These are phyloP conservation scores for Ennomos fuscantarius DNA, from an alignment of 2,888 invertebrate species.

Conservation along the genomic window DNA sequence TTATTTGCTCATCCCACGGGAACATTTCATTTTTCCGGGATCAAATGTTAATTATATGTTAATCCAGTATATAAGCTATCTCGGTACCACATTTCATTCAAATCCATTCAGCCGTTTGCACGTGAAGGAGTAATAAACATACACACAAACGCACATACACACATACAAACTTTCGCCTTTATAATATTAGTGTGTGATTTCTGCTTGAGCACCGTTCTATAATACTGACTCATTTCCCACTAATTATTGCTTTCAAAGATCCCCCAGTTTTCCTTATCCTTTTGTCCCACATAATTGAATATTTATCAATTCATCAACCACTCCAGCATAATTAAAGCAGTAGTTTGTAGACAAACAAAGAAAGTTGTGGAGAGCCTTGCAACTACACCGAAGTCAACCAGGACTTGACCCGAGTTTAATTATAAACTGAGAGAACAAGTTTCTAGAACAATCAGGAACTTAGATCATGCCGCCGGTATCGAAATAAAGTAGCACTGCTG, in stretches of 20 bases:
- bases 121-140: too few relatives aligned
- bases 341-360: constrained; percentile 71
- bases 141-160: too few relatives aligned
- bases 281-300: constrained; percentile 46
- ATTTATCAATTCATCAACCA: constrained; percentile 63
- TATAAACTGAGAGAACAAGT: constrained; percentile 77
- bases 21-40: too few relatives aligned
- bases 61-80: too few relatives aligned
- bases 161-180: too few relatives aligned
- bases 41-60: too few relatives aligned
- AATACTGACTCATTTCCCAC: background rate
- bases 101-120: too few relatives aligned
- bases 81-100: too few relatives aligned
- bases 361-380: constrained; percentile 60
- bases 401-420: constrained; percentile 79
- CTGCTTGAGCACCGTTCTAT: too few relatives aligned
- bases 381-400: constrained; percentile 69
- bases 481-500: constrained; percentile 51
- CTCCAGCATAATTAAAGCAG: constrained; percentile 67
- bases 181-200: too few relatives aligned
- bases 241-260: constrained; percentile 9
- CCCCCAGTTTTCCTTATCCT: constrained; percentile 9
- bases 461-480: constrained; percentile 61
- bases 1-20: too few relatives aligned
- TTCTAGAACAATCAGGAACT: constrained; percentile 68